Evolutionary conservation across 2,888 invertebrate genomes (phyloP).

Genomic region (Aethes cnicana): DNA sequence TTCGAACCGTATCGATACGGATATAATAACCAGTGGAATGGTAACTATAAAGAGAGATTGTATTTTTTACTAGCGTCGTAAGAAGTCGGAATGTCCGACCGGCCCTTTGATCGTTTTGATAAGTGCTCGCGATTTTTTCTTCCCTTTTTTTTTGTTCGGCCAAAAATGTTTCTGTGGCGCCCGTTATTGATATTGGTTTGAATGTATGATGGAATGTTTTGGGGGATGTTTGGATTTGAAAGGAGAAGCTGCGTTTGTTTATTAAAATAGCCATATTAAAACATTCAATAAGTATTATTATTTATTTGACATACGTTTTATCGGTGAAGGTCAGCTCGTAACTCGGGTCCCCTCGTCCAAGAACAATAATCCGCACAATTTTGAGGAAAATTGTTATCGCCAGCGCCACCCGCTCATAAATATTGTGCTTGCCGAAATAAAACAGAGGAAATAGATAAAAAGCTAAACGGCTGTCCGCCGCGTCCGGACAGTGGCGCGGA

Average conservation of each 20-base stretch:
- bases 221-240: constrained; percentile 33
- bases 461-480: constrained; percentile 61
- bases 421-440: constrained; percentile 66
- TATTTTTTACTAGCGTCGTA: constrained; percentile 82
- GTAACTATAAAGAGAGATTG: constrained; percentile 82
- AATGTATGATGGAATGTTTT: constrained; percentile 49
- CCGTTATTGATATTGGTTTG: constrained; percentile 61
- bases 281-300: constrained; percentile 33
- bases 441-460: constrained; percentile 75
- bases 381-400: constrained; percentile 77
- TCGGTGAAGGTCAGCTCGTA: constrained; percentile 5
- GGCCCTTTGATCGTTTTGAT: constrained; percentile 81
- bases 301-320: constrained; percentile 11
- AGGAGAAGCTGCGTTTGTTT: constrained; percentile 8
- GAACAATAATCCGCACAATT: constrained; percentile 77
- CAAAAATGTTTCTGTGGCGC: constrained; percentile 56
- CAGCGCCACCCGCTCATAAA: constrained; percentile 75
- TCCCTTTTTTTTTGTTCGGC: constrained; percentile 57
- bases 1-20: constrained; percentile 74
- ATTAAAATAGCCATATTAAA: constrained; percentile 10
- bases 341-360: constrained; percentile 58
- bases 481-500: constrained; percentile 51
- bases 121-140: constrained; percentile 70
- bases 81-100: constrained; percentile 79
- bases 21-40: constrained; percentile 81